These are phyloP conservation scores for Neopelma chrysocephalum DNA, from an alignment of 2,797 vertebrate genomes.

Conservation along the genomic window DNA sequence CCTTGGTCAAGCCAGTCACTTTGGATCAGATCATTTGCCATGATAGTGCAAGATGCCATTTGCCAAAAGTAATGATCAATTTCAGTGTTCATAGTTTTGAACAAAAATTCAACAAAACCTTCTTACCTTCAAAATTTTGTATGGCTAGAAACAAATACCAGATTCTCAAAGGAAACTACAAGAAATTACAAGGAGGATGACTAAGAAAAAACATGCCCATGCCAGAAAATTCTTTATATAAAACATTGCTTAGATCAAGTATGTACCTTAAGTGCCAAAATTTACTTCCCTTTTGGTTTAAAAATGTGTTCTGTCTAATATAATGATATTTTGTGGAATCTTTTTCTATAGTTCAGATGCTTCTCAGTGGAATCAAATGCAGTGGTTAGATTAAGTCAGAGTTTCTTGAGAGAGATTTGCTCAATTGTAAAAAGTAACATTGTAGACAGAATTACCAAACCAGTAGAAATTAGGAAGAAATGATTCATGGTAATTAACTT, in stretches of 20 bases:
- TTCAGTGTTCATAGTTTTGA: neutral
- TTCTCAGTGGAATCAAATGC: neutral
- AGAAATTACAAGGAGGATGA: neutral
- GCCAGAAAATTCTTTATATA: neutral
- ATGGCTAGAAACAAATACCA: neutral
- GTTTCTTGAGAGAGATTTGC: neutral
- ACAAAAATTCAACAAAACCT: neutral
- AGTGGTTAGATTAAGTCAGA: neutral
- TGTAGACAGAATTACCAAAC: neutral
- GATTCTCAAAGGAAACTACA: neutral
- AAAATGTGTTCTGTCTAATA: neutral
- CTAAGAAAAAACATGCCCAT: neutral
- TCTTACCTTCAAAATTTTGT: neutral
- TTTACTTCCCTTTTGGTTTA: neutral
- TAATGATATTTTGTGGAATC: neutral
- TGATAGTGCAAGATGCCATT: neutral
- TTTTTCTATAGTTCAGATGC: neutral
- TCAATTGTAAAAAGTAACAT: neutral
- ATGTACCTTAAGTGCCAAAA: neutral
- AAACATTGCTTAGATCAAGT: neutral
- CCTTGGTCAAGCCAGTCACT: neutral
- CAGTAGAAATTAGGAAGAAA: constrained; percentile 47
- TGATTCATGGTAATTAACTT: constrained; percentile 38
- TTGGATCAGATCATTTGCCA: neutral
- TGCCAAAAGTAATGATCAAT: neutral